Conservation (phyloP, 2,113 vertebrate species). For the Sciurus niger region DNA sequence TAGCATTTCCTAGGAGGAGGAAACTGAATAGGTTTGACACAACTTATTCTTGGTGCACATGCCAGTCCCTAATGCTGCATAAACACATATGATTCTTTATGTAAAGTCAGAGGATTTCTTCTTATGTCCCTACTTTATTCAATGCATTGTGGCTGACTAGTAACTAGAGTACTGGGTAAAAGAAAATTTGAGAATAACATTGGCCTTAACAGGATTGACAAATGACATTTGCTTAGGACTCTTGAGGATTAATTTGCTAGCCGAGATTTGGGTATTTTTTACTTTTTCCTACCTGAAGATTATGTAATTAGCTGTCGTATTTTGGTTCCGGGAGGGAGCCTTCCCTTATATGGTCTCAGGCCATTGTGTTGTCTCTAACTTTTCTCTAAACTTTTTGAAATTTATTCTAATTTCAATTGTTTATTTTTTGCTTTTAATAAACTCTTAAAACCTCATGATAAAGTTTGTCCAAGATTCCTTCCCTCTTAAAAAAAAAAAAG, state of each 20-base stretch:
- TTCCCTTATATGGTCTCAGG: slow-evolving; percentile 29
- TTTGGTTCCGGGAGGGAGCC: background rate
- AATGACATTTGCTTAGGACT: background rate
- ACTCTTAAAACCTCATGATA: slow-evolving; percentile 16
- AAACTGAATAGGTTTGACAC: background rate
- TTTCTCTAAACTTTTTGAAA: slow-evolving; percentile 49
- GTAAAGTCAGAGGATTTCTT: background rate
- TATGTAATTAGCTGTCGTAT: background rate
- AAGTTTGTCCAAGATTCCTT: slow-evolving; percentile 39
- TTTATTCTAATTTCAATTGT: background rate
- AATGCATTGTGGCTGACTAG: background rate
- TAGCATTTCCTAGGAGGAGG: background rate
- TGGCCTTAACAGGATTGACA: background rate
- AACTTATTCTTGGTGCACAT: background rate
- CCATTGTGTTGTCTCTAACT: background rate
- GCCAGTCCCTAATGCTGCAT: background rate
- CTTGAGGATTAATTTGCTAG: background rate
- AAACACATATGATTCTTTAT: background rate
- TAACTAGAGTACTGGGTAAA: background rate
- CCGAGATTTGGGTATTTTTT: background rate
- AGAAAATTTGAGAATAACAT: background rate
- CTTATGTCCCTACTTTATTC: background rate
- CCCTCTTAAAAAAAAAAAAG: slow-evolving; percentile 1
- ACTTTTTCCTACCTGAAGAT: background rate
- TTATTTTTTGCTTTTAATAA: slow-evolving; percentile 1